These are phyloP conservation scores for Tyrophagus putrescentiae DNA, from an alignment of 1,140 invertebrate genomes.

Conservation along the genomic window DNA sequence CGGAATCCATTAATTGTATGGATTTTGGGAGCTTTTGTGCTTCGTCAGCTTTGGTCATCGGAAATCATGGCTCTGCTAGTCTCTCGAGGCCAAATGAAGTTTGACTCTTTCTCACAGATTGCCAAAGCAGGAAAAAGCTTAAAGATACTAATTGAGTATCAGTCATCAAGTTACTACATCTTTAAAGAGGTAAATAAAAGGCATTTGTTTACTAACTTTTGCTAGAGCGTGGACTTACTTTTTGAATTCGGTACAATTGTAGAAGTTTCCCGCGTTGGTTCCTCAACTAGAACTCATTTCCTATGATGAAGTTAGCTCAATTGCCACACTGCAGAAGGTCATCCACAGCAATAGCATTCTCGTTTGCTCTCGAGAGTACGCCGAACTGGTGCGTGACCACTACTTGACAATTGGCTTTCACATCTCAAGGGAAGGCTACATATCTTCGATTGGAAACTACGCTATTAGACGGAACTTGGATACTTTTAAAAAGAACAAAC, in stretches of 20 bases:
- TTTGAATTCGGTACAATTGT: too few species aligned
- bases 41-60: not conserved
- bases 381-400: not conserved
- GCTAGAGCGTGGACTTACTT: too few species aligned
- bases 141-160: not conserved
- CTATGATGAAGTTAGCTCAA: not conserved
- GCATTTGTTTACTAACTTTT: too few species aligned
- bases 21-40: not conserved
- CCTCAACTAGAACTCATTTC: not conserved
- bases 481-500: not conserved
- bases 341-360: not conserved
- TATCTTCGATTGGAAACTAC: not conserved
- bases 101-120: not conserved
- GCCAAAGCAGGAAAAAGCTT: not conserved
- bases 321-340: not conserved
- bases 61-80: conserved; percentile 1
- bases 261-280: not conserved
- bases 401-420: not conserved
- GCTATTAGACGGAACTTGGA: not conserved
- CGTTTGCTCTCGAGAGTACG: not conserved
- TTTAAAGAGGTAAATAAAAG: not conserved
- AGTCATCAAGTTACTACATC: not conserved
- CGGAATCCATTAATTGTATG: not conserved
- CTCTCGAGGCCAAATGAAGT: not conserved
- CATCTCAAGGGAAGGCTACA: not conserved